Conservation (phyloP, 2,797 vertebrate species). For the Synanceia verrucosa region DNA sequence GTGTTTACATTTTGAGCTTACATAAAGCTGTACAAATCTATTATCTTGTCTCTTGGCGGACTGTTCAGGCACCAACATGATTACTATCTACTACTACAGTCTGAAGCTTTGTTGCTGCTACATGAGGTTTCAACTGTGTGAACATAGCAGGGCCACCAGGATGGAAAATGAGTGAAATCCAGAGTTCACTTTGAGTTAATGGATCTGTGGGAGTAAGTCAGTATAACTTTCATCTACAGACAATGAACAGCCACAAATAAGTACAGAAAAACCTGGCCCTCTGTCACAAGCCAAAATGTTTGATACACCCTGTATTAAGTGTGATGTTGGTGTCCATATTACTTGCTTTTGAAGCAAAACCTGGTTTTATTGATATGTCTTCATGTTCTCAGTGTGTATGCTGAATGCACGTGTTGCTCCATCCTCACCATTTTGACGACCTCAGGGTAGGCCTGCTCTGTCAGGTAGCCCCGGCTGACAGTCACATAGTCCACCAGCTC, state of each 20-base stretch:
- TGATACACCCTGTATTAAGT: background rate
- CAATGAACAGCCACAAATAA: background rate
- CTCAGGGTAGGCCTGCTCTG: constrained; percentile 99
- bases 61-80: no score
- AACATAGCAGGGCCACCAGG: background rate
- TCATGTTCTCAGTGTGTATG: background rate
- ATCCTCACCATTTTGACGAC: constrained; percentile 99
- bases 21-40: no score
- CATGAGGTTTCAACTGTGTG: no score
- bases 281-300: background rate
- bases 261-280: background rate
- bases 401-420: background rate
- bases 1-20: no score
- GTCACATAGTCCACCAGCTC: constrained; percentile 99
- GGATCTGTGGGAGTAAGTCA: background rate
- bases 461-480: constrained; percentile 98
- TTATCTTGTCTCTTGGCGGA: no score
- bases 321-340: background rate
- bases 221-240: background rate
- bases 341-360: background rate
- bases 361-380: background rate
- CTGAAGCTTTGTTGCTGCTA: no score
- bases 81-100: no score
- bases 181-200: background rate
- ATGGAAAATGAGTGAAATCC: background rate